Conservation (phyloP, 2,113 vertebrate genomes). For the Leptosomus discolor region DNA sequence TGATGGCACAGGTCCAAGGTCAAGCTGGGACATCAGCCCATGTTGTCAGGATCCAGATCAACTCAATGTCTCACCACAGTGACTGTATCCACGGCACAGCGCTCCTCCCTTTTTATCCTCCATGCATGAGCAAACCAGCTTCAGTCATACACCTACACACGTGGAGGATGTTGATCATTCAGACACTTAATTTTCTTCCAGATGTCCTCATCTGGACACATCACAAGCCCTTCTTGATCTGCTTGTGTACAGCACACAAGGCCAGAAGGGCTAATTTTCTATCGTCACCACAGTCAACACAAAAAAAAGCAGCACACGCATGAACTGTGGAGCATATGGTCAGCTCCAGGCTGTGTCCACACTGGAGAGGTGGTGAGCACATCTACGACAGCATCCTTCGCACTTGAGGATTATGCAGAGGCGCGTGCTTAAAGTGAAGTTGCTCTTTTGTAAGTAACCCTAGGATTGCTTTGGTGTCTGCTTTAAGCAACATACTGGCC, state of each 20-base stretch:
- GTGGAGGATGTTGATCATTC: background rate
- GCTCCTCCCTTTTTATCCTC: too few relatives aligned
- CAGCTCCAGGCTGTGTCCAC: background rate
- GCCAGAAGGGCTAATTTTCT: background rate
- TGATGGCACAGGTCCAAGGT: background rate
- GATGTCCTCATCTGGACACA: background rate
- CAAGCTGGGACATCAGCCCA: background rate
- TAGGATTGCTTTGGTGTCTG: background rate
- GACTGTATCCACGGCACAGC: too few relatives aligned
- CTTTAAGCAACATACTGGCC: background rate
- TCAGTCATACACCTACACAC: accelerated
- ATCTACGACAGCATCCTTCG: background rate
- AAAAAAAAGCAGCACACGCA: background rate
- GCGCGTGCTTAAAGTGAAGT: background rate
- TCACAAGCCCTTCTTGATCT: background rate
- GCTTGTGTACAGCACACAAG: accelerated
- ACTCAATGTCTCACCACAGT: accelerated
- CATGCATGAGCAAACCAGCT: background rate
- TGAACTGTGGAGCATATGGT: accelerated
- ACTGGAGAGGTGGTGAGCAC: background rate
- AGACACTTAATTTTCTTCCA: background rate
- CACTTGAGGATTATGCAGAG: background rate
- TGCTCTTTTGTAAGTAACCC: background rate
- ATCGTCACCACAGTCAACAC: accelerated
- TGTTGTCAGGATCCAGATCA: too few relatives aligned